Percentiles rank a stretch among this genome's conserved stretches.
Conservation (phyloP, 2,113 vertebrate species). For the Antechinus stuartii region DNA sequence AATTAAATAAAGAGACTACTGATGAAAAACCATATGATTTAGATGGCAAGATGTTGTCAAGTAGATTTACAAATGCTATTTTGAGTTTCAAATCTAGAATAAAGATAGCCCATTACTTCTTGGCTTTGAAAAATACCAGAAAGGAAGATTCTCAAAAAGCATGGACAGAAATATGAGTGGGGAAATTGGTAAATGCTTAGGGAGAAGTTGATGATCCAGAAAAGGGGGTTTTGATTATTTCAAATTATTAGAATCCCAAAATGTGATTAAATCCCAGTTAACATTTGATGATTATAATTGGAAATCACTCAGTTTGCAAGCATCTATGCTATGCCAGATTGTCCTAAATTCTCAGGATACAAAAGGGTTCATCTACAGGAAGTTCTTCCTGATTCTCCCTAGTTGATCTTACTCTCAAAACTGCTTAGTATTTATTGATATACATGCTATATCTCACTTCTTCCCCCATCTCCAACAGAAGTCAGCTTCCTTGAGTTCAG, state of each 20-base stretch:
- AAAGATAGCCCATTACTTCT: background rate
- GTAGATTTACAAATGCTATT: slow-evolving; percentile 16
- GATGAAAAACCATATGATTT: slow-evolving; percentile 58
- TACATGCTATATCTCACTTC: background rate
- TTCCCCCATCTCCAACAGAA: background rate
- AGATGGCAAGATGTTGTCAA: slow-evolving; percentile 36
- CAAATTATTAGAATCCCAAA: slow-evolving; percentile 67
- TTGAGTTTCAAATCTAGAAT: background rate
- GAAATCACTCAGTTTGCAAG: background rate
- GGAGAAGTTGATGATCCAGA: slow-evolving; percentile 44
- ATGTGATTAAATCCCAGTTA: slow-evolving; percentile 60
- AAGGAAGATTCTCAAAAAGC: slow-evolving; percentile 37
- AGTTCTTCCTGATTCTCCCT: too few relatives aligned
- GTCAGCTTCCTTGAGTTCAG: too few relatives aligned
- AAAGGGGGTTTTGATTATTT: slow-evolving; percentile 37
- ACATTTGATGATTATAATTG: background rate
- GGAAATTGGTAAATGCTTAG: slow-evolving; percentile 53
- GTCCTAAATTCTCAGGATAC: background rate
- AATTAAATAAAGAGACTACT: slow-evolving; percentile 46
- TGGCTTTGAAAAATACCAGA: background rate
- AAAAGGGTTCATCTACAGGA: background rate
- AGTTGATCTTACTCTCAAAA: background rate
- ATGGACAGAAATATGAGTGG: slow-evolving; percentile 47
- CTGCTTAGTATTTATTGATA: too few relatives aligned
- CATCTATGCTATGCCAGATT: background rate